These are phyloP conservation scores for Manacus vitellinus DNA, from an alignment of 2,113 vertebrate species.

Conservation along the genomic window DNA sequence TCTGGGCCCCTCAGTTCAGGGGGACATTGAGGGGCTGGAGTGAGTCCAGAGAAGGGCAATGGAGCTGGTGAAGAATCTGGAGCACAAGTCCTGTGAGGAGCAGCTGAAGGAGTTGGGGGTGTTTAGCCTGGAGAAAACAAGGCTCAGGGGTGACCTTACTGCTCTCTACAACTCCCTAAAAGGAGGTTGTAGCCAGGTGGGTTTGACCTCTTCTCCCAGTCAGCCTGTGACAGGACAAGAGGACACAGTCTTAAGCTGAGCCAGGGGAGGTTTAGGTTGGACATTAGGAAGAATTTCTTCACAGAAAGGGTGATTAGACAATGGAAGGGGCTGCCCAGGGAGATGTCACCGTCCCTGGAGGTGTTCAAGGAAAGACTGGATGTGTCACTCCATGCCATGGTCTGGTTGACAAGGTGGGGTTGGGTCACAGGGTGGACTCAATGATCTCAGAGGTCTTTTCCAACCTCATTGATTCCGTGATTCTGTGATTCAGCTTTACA, in stretches of 20 bases:
- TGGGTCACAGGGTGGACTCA: not conserved
- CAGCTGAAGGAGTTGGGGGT: not conserved
- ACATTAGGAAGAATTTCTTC: not conserved
- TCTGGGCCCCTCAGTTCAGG: not conserved
- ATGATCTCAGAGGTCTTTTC: not conserved
- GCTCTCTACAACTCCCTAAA: too few relatives aligned
- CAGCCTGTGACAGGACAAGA: not conserved
- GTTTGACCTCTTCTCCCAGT: not conserved
- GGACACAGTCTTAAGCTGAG: not conserved
- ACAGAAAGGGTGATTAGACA: not conserved
- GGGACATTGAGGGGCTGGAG: fast-evolving
- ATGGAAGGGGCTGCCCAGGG: not conserved
- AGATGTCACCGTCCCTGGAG: not conserved
- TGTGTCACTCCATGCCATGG: fast-evolving
- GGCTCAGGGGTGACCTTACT: not conserved
- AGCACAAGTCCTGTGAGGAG: not conserved
- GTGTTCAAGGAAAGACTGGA: not conserved
- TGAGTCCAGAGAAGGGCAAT: fast-evolving
- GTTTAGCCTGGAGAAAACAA: not conserved
- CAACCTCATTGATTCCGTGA: not conserved
- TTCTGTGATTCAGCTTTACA: not conserved
- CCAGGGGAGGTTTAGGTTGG: not conserved
- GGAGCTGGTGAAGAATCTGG: not conserved
- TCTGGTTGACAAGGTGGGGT: fast-evolving
- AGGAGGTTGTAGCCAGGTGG: not conserved